Percentiles rank a stretch among this genome's conserved stretches.
phyloP scores from a whole-genome alignment of 2,113 vertebrate species.

The Xenopus laevis region DNA sequence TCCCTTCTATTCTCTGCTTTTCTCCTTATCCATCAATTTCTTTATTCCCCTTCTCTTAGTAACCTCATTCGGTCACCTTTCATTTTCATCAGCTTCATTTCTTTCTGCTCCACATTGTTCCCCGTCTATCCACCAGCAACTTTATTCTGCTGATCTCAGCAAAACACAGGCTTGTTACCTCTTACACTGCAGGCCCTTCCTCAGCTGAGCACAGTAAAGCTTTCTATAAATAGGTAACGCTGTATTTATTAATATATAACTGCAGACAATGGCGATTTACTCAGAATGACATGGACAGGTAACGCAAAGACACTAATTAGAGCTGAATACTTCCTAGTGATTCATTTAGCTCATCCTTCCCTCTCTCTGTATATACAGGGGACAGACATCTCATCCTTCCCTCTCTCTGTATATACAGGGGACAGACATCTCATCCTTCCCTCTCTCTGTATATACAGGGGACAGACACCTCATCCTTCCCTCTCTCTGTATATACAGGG shows the following conservation, averaged over 20 bases:
- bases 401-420: too few species aligned
- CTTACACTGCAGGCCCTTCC: not conserved
- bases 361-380: conserved; percentile 9
- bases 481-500: too few species aligned
- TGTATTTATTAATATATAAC: conserved; percentile 25
- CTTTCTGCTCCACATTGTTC: not conserved
- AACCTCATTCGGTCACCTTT: not conserved
- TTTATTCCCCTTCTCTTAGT: not conserved
- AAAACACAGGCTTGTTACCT: not conserved
- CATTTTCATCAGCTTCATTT: not conserved
- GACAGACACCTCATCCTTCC: not conserved
- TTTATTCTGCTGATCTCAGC: conserved; percentile 16
- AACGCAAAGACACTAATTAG: not conserved
- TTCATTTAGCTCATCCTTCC: not conserved
- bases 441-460: too few species aligned
- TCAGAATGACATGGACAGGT: not conserved
- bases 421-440: not conserved
- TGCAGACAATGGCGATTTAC: conserved; percentile 10
- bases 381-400: not conserved
- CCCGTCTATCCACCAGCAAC: too few species aligned
- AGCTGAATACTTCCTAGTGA: too few species aligned
- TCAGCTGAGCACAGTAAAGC: too few species aligned
- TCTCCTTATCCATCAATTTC: too few species aligned
- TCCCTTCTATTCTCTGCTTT: too few species aligned
- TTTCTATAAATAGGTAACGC: conserved; percentile 20